Evolutionary conservation across 2,113 vertebrate genomes (phyloP), one percentile per base, ranked within the genome.

Genomic region (Oreochromis niloticus): DNA sequence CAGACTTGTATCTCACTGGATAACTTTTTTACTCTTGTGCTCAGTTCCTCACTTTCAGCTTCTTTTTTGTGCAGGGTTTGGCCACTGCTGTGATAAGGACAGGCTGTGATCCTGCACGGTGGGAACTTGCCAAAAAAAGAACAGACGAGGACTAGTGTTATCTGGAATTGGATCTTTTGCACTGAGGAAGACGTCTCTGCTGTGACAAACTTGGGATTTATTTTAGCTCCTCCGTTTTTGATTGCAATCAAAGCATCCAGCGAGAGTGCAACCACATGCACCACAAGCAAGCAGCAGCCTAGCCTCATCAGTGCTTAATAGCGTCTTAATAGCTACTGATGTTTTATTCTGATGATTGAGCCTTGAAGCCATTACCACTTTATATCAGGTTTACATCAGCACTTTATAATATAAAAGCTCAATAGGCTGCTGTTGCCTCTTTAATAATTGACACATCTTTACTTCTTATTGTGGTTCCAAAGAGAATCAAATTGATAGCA

Each of bases 281-380:
- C 43, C 71, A 48, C 41, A 27, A 32, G 43, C 43, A 50, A 50
- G 71, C 46, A 54, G 71, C 57, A 43, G 79, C 48, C 11, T 30
- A 2, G 5, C 32, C 27, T 52, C 34, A 13, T 92, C 50, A 79
- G 92, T 92, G 81, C 61, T 94, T 92, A 6, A 93, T 43, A 36
- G 19, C 57, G 39, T 81, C 66, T 83, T 87, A 92, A 95, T 85
- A 84, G 89, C 61, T 24, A 55, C 80, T 68, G 81, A 89, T 83
- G 84, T 17, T 90, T 89, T 41, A 57, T 85, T 83, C 73, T 87
- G 80, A 75, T 59, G 48, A 90, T 79, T 57, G 55, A 16, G 54
- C 63, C 50, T 56, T 32, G 34, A 81, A 84, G 75, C 85, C 61
- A 66, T 85, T 41, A 66, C 9, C 55, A 24, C 14, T 48, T 68